These are phyloP conservation scores for Pachypeltis micranthus DNA, from an alignment of 1,140 invertebrate genomes.

Conservation along the genomic window DNA sequence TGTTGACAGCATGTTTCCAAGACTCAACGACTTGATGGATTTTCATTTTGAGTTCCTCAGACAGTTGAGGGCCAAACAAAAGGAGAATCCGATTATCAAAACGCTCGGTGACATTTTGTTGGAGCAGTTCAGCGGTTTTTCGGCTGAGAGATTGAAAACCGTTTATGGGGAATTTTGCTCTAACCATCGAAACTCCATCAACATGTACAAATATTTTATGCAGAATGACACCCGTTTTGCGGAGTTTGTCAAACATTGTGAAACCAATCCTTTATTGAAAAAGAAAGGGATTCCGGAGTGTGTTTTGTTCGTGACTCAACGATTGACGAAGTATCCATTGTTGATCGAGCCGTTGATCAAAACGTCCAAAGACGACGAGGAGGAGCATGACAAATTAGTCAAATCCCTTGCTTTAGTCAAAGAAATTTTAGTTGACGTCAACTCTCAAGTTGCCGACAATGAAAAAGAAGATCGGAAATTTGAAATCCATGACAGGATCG, in stretches of 20 bases:
- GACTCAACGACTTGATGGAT: conserved; percentile 70
- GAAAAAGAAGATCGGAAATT: conserved; percentile 76
- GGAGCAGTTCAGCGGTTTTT: conserved; percentile 63
- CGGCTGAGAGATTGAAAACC: conserved; percentile 45
- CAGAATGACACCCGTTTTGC: conserved; percentile 65
- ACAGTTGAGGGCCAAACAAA: conserved; percentile 63
- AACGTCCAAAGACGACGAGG: conserved; percentile 64
- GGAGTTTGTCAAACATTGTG: conserved; percentile 75
- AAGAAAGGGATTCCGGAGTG: conserved; percentile 93
- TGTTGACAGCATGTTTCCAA: conserved; percentile 76
- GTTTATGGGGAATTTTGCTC: conserved; percentile 88
- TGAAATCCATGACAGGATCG: conserved; percentile 85
- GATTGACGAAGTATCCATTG: conserved; percentile 88
- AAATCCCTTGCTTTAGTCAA: conserved; percentile 66
- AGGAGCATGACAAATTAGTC: conserved; percentile 59
- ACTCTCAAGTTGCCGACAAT: conserved; percentile 82
- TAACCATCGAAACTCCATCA: conserved; percentile 66
- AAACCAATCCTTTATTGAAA: conserved; percentile 72
- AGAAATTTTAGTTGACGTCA: conserved; percentile 76
- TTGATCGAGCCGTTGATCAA: conserved; percentile 86
- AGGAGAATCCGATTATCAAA: conserved; percentile 53
- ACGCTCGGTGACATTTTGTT: conserved; percentile 75
- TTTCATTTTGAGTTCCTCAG: conserved; percentile 73
- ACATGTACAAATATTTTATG: conserved; percentile 64
- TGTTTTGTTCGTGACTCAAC: conserved; percentile 84